These are phyloP conservation scores for Tachina fera DNA, from an alignment of 2,888 invertebrate genomes.

Conservation along the genomic window DNA sequence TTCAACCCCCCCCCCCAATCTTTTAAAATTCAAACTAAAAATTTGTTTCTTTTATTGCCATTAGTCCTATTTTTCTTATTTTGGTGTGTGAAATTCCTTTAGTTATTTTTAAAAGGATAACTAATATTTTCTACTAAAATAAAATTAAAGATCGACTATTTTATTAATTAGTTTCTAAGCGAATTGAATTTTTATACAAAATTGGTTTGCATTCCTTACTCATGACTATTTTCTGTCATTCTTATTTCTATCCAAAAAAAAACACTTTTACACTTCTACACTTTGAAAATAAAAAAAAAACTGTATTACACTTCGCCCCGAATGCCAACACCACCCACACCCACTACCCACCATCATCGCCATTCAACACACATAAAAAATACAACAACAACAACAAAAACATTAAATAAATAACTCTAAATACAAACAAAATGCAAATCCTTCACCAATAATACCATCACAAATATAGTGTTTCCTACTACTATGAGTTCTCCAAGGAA, in stretches of 20 bases:
- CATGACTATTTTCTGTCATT: constrained; percentile 57
- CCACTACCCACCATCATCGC: not conserved
- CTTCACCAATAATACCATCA: constrained; percentile 39
- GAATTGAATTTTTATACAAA: constrained; percentile 34
- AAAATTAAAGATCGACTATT: constrained; percentile 43
- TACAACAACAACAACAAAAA: constrained; percentile 23
- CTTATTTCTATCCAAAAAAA: constrained; percentile 42
- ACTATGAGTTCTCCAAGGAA: constrained; percentile 94
- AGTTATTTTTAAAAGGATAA: constrained; percentile 66
- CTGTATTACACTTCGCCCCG: constrained; percentile 3
- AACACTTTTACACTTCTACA: constrained; percentile 36
- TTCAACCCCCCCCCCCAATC: not conserved
- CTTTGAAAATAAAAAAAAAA: constrained; percentile 26
- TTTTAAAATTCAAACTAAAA: constrained; percentile 19
- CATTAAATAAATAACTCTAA: constrained; percentile 19
- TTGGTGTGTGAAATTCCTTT: constrained; percentile 63
- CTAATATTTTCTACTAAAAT: constrained; percentile 44
- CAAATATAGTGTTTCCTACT: constrained; percentile 87
- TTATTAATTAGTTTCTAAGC: constrained; percentile 42
- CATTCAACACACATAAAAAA: constrained; percentile 16
- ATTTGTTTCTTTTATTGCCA: constrained; percentile 25
- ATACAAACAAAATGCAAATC: constrained; percentile 39
- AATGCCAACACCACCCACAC: constrained; percentile 23
- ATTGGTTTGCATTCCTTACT: constrained; percentile 53
- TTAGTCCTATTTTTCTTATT: constrained; percentile 42